phyloP scores from a whole-genome alignment of 2,797 vertebrate genomes.

The Scarus forsteni region DNA sequence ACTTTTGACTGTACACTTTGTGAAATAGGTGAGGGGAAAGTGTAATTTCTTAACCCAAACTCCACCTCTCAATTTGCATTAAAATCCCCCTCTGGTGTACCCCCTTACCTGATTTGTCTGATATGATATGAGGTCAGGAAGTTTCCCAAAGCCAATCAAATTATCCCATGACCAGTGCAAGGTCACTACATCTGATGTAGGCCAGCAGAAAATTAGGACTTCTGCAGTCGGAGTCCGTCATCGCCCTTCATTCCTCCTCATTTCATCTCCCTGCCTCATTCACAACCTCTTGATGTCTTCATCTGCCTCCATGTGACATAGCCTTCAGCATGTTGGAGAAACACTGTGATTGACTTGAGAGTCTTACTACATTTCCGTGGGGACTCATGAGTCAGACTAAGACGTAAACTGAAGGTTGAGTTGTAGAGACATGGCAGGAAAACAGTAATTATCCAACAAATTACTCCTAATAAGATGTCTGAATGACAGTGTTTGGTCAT shows the following conservation, averaged over 20 bases:
- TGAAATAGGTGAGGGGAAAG: constrained; percentile 20
- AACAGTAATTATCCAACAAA: not conserved
- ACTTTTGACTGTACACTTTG: not conserved
- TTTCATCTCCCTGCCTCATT: constrained; percentile 39
- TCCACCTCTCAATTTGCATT: constrained; percentile 44
- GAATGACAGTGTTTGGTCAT: too few relatives aligned
- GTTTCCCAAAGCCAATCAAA: constrained; percentile 49
- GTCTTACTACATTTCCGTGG: constrained; percentile 28
- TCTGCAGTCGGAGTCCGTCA: constrained; percentile 36
- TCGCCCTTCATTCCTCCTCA: constrained; percentile 20
- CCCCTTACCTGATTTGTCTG: constrained; percentile 13
- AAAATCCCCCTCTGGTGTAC: constrained; percentile 18
- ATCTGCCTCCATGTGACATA: constrained; percentile 33
- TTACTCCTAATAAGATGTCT: too few relatives aligned
- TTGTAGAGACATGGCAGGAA: constrained; percentile 36
- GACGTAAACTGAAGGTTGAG: constrained; percentile 48
- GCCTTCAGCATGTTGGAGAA: constrained; percentile 43
- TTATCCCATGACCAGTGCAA: constrained; percentile 45
- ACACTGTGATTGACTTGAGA: constrained; percentile 42
- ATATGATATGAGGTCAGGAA: constrained; percentile 42
- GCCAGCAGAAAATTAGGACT: constrained; percentile 33
- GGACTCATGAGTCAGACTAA: constrained; percentile 40
- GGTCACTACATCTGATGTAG: constrained; percentile 52
- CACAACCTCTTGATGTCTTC: constrained; percentile 48
- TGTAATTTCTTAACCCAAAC: constrained; percentile 39